phyloP scores from a whole-genome alignment of 2,888 invertebrate genomes.

The Acleris emargana region DNA sequence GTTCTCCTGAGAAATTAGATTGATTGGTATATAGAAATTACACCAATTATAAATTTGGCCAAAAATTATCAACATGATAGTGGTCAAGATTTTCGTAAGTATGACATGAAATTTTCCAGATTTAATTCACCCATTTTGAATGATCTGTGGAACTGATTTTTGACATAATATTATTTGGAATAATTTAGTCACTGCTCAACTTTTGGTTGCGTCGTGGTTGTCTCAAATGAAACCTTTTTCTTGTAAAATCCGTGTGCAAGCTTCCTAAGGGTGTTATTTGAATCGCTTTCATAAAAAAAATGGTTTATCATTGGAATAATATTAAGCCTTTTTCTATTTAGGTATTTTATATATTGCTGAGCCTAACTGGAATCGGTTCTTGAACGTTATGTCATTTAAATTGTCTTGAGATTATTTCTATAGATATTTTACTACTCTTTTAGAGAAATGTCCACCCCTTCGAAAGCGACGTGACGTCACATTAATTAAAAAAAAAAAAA shows the following conservation, averaged over 20 bases:
- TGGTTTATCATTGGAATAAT: neutral
- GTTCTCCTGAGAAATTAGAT: no score
- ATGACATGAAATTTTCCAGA: slow-evolving; percentile 2
- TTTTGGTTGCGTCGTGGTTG: slow-evolving; percentile 12
- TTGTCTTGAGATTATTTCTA: no score
- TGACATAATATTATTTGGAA: slow-evolving; percentile 6
- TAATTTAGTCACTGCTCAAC: slow-evolving; percentile 1
- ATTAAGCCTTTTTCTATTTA: no score
- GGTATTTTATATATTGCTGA: no score
- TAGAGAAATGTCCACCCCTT: no score
- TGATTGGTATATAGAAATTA: no score
- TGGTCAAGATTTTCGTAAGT: slow-evolving; percentile 14
- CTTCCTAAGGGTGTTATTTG: neutral
- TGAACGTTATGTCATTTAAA: no score
- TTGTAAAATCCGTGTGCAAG: slow-evolving; percentile 7
- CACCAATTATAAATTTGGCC: neutral
- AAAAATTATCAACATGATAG: neutral
- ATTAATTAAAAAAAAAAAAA: no score
- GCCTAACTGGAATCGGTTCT: no score
- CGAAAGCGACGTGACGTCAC: no score
- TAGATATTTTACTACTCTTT: no score
- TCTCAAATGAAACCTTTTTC: slow-evolving; percentile 10
- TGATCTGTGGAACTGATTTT: neutral
- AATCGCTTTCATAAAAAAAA: neutral
- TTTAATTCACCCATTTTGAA: slow-evolving; percentile 2